A percentile compares a stretch with the other conserved stretches of the same genome.
phyloP scores from a whole-genome alignment of 2,888 invertebrate genomes.

The Tillus elongatus region DNA sequence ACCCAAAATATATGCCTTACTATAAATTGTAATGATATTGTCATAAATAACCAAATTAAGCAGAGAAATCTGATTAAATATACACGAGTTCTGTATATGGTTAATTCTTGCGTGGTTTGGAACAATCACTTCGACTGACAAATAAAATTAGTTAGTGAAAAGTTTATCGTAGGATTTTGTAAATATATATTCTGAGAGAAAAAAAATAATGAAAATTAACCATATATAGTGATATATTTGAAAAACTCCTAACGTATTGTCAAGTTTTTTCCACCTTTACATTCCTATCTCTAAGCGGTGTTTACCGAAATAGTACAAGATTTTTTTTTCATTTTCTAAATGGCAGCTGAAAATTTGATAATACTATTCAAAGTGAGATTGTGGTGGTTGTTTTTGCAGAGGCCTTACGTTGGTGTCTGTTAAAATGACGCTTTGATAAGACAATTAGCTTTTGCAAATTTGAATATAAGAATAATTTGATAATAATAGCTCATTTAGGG shows the following conservation, averaged over 20 bases:
- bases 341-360: too few species aligned
- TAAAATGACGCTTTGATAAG: too few species aligned
- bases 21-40: neutral
- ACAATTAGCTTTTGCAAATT: conserved; percentile 1
- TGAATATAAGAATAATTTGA: neutral
- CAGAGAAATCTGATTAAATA: neutral
- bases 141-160: neutral
- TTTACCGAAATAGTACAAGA: too few species aligned
- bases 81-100: too few species aligned
- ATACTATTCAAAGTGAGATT: too few species aligned
- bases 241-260: neutral
- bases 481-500: conserved; percentile 1
- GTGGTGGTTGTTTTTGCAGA: too few species aligned
- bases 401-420: too few species aligned
- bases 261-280: conserved; percentile 1
- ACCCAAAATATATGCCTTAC: conserved; percentile 2
- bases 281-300: too few species aligned
- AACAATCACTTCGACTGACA: neutral
- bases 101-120: neutral
- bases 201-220: conserved; percentile 1
- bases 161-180: neutral
- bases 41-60: conserved; percentile 1
- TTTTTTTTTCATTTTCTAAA: too few species aligned
- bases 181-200: neutral
- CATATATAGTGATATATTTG: neutral